These are phyloP conservation scores for Danio rerio DNA, from an alignment of 2,113 vertebrate species.

Conservation along the genomic window GRCz12tu NC_133178.1:30623001-30623500, in stretches of 20 bases:
- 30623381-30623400: conserved; percentile 92
- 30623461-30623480: conserved; percentile 47
- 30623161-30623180: neutral
- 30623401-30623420: conserved; percentile 89
- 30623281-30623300: neutral
- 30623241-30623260: neutral
- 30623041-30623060: no score
- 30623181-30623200: neutral
- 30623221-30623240: neutral
- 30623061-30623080: no score
- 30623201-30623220: neutral
- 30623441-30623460: conserved; percentile 48
- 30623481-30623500: conserved; percentile 46
- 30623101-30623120: no score
- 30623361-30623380: conserved; percentile 90
- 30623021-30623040: no score
- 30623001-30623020: no score
- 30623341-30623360: conserved; percentile 89
- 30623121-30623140: no score
- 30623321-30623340: conserved; percentile 96
- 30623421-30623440: conserved; percentile 45
- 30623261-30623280: neutral
- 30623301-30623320: conserved; percentile 77
- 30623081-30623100: no score
- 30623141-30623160: neutral